A percentile compares a stretch with the other conserved stretches of the same genome.
These are phyloP conservation scores for Nestor notabilis DNA, from an alignment of 2,113 vertebrate genomes.

Conservation along the genomic window DNA sequence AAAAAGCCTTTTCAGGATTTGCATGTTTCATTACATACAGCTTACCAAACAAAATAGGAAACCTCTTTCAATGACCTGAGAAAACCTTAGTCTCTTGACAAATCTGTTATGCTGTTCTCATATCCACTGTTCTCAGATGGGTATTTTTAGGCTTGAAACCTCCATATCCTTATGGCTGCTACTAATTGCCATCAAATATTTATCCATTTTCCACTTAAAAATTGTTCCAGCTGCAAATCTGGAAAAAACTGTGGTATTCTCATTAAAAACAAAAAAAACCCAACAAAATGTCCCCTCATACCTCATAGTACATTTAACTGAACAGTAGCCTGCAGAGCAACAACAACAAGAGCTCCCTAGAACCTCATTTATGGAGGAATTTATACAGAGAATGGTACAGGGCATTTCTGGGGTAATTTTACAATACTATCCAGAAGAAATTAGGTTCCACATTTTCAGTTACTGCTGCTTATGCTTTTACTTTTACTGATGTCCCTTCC, in stretches of 20 bases:
- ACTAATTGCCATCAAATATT: slow-evolving; percentile 60
- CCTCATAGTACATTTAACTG: not conserved
- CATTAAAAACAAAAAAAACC: not conserved
- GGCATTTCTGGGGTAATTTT: not conserved
- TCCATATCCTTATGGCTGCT: not conserved
- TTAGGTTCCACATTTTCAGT: not conserved
- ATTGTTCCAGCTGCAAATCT: slow-evolving; percentile 8
- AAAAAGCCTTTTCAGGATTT: not conserved
- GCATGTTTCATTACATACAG: not conserved
- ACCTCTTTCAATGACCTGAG: not conserved
- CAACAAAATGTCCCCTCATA: not conserved
- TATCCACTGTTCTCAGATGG: not conserved
- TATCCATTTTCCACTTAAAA: slow-evolving; percentile 34
- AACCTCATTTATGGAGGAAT: not conserved
- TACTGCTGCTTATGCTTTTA: not conserved
- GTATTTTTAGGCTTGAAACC: slow-evolving; percentile 6
- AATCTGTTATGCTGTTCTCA: not conserved
- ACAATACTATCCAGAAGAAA: not conserved
- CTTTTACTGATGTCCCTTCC: not conserved
- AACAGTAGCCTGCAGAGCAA: not conserved
- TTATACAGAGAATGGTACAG: not conserved
- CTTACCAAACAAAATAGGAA: not conserved
- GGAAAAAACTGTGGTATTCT: not conserved
- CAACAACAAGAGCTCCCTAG: not conserved
- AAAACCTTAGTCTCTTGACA: not conserved